A percentile compares a stretch with the other conserved stretches of the same genome.
These are phyloP conservation scores for Pungitius pungitius DNA, from an alignment of 2,113 vertebrate genomes.

Conservation along the genomic window DNA sequence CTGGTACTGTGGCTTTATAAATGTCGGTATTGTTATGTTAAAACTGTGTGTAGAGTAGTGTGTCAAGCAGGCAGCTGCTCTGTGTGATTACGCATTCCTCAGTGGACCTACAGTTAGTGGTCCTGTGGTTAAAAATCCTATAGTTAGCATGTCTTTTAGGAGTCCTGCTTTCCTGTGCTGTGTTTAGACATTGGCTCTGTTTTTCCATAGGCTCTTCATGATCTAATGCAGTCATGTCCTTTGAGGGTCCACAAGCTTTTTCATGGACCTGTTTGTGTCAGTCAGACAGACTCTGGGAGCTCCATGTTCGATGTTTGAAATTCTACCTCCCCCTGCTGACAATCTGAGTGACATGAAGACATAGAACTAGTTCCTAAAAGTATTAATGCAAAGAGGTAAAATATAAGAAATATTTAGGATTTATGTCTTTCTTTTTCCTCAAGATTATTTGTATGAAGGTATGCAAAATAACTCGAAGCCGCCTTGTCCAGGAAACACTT, in stretches of 20 bases:
- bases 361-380: not conserved
- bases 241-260: conserved; percentile 5
- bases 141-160: conserved; percentile 43
- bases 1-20: not conserved
- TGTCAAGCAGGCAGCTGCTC: not conserved
- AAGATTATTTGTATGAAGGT: not conserved
- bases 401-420: not conserved
- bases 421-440: not conserved
- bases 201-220: not conserved
- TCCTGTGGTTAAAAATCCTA: conserved; percentile 50
- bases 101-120: conserved; percentile 45
- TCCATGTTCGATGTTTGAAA: conserved; percentile 22
- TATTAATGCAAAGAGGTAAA: fast-evolving
- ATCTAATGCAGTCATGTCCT: not conserved
- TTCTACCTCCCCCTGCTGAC: conserved; percentile 58
- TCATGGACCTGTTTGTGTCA: conserved; percentile 29
- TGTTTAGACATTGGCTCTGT: conserved; percentile 22
- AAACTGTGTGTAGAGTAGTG: not conserved
- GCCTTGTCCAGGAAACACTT: not conserved
- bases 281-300: conserved; percentile 10
- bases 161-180: conserved; percentile 1
- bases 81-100: conserved; percentile 6
- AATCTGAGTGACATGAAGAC: not conserved
- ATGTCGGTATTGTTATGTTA: not conserved
- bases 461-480: not conserved